phyloP scores from a whole-genome alignment of 2,113 vertebrate genomes.

The Cavia aperea region DNA sequence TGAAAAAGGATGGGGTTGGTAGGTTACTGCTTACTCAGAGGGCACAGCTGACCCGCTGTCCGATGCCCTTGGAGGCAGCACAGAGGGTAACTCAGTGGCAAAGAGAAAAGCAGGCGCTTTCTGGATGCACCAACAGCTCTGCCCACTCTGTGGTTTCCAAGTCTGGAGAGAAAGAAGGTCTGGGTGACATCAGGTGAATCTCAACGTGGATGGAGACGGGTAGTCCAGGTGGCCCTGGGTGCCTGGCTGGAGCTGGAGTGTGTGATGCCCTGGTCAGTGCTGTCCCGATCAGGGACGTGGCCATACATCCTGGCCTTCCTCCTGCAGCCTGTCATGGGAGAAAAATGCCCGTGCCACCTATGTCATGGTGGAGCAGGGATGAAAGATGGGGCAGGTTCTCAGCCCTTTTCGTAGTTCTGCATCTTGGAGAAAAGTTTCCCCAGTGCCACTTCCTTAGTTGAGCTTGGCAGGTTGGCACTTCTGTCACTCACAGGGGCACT shows the following conservation, averaged over 20 bases:
- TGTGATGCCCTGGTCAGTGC: not conserved
- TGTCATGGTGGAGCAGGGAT: not conserved
- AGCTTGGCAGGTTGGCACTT: not conserved
- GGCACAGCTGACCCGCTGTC: not conserved
- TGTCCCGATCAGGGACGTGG: not conserved
- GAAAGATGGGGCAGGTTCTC: not conserved
- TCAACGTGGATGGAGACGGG: not conserved
- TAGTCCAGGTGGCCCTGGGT: not conserved
- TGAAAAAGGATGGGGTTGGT: not conserved
- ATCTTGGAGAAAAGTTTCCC: not conserved
- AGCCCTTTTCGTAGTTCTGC: not conserved
- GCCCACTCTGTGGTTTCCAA: not conserved
- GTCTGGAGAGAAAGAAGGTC: not conserved
- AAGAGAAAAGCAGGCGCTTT: not conserved
- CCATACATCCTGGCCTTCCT: not conserved
- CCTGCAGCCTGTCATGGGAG: not conserved
- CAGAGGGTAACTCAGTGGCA: not conserved
- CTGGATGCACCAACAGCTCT: not conserved
- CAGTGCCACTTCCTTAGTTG: not conserved
- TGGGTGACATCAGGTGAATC: not conserved
- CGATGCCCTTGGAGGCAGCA: too few relatives aligned
- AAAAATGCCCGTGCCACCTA: not conserved
- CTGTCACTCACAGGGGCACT: not conserved
- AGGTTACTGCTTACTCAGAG: not conserved
- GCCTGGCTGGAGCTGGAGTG: not conserved